A percentile compares a stretch with the other conserved stretches of the same genome.
These are phyloP conservation scores for Bujurquina vittata DNA, from an alignment of 2,113 vertebrate species.

Conservation along the genomic window DNA sequence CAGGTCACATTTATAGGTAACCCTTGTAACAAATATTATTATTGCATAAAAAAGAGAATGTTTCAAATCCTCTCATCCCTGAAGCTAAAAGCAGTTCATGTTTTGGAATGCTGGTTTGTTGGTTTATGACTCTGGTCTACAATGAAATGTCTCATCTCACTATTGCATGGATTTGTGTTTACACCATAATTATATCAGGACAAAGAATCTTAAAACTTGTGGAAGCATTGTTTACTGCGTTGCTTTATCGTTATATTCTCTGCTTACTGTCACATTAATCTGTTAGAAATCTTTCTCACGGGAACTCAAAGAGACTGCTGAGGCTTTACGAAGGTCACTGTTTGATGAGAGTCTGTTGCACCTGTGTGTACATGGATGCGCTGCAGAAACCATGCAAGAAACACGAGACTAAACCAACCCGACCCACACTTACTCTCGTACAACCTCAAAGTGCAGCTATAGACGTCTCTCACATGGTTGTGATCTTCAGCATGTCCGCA, in stretches of 20 bases:
- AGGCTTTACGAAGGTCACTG: constrained; percentile 33
- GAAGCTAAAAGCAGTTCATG: neutral
- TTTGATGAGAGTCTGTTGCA: constrained; percentile 42
- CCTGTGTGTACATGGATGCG: constrained; percentile 31
- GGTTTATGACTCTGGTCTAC: neutral
- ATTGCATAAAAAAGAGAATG: neutral
- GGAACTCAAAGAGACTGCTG: constrained; percentile 27
- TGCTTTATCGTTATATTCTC: neutral
- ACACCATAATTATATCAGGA: neutral
- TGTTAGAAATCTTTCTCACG: neutral
- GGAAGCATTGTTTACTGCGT: neutral
- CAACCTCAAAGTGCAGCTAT: constrained; percentile 66
- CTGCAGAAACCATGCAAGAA: constrained; percentile 5
- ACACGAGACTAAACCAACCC: constrained; percentile 22
- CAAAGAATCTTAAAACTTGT: neutral
- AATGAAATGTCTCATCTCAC: neutral
- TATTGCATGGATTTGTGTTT: neutral
- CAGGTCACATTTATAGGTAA: neutral
- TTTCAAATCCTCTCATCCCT: neutral
- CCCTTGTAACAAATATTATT: neutral
- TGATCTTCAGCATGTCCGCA: constrained; percentile 59
- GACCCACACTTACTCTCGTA: constrained; percentile 18
- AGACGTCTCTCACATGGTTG: constrained; percentile 66
- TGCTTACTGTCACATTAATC: neutral
- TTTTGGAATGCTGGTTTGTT: neutral